Base-by-base conservation (phyloP, 1,140 invertebrate genomes). In the Campoletis sonorensis region DNA sequence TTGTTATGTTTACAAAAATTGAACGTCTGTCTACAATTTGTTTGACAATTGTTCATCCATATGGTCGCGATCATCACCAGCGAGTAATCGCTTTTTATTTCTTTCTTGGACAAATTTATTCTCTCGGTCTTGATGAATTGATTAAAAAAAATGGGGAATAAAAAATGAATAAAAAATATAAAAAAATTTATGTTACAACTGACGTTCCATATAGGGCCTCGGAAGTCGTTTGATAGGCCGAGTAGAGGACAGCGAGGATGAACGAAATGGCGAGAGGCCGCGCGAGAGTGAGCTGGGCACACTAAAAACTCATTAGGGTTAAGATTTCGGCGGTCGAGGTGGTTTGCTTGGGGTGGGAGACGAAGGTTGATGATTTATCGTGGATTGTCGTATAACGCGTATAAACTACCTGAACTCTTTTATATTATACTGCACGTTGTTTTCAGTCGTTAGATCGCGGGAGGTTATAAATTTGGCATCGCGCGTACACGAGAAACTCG, bases 271-370 rank as follows among this genome's bases (percentile, higher is more conserved):
- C 33, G 67, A 68, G 71, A 51, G 72, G 0, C 75, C 85, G 85
- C 78, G 86, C 85, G 85, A 75, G 86, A 82, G 77, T 11, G 67
- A 64, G 23, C 54, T 58, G 4, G 4, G 54, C 80, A 87, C 88
- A 88, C 89, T 91, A 91, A 90, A 91, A 92, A 91, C 89, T 91
- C 90, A 91, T 92, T 92, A 91, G 90, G 90, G 85, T 83, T 88
- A 87, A 90, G 89, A 91, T 91, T 87, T 87, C 80, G 76, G 67
- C 67, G 67, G 67, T 10, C 21, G 67, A 15, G 67, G 67, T 33
- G 67, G 27, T 4, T 7, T 15, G n/a, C n/a, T 16, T 15, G 27
- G 27, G 67, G 11, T 27, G 67, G 67, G 67, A 33, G 67, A 33
- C 8, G 67, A 33, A 51, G 86, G 26, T 80, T 49, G 33, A 86